Evolutionary conservation across 2,888 invertebrate species (phyloP), one percentile per base, ranked within the genome.

Genomic region (Pheosia gnoma): DNA sequence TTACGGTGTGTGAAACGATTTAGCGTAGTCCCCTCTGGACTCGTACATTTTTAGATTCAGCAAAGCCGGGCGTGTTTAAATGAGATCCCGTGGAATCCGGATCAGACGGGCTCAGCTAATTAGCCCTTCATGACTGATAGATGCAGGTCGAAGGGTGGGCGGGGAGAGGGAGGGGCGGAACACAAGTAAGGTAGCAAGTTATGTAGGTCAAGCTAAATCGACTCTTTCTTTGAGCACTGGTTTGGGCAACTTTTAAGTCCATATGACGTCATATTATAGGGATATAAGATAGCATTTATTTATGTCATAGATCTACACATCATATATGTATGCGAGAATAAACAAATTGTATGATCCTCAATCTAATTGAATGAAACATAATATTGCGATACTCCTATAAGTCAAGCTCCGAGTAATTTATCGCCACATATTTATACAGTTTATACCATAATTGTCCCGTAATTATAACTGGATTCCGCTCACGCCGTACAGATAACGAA

Each of bases 101-200:
- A 37, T 51, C 51, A 6, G 51, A 51, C 49, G 49, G 51, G 51
- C 6, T 25, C 51, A 25, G 51, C 51, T 37, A 53, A 53, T 53
- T 53, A 36, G 37, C 53, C 53, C 53, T 25, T 53, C 53, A 37
- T 53, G 53, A 53, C n/a, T 53, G 51, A 51, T 51, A 51, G 53
- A 53, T 53, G 53, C 53, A 53, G 37, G 53, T 6, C 53, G 53
- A 37, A 36, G 37, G 53, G 1, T 8, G 37, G 53, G 37, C 5
- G 53, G 37, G 53, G 37, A 3, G 25, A 9, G 25, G 49, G 9
- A 45, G n/a, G n/a, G 11, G 47, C 0, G 9, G 9, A 10, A 10
- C 0, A 3, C 8, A 9, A 10, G 43, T 43, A 9, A 8, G 3
- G 9, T 8, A 43, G 1, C 9, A 43, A 43, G 9, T 9, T 43